Conservation (phyloP, 2,888 invertebrate species). For the Troides oblongomaculatus region DNA sequence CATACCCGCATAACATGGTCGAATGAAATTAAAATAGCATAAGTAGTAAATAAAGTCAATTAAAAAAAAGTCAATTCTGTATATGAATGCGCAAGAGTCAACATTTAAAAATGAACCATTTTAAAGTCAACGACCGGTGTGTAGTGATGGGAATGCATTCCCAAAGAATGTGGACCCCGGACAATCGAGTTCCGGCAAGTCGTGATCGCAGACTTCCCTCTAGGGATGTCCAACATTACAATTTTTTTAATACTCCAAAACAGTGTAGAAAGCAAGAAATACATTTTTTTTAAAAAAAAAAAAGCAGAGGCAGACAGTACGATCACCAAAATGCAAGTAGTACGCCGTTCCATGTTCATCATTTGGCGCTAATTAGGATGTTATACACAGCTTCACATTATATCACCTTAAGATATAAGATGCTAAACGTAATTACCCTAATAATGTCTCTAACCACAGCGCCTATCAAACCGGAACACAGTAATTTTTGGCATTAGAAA, state of each 20-base stretch:
- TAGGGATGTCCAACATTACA: constrained; percentile 14
- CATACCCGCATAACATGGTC: neutral
- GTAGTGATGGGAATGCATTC: constrained; percentile 54
- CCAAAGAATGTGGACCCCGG: constrained; percentile 63
- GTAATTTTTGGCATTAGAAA: no score
- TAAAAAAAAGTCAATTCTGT: constrained; percentile 20
- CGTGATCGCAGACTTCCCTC: constrained; percentile 39
- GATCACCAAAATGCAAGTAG: no score
- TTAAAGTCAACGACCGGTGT: constrained; percentile 58
- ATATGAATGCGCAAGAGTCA: neutral
- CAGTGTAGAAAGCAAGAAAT: no score
- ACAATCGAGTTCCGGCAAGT: constrained; percentile 56
- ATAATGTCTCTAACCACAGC: no score
- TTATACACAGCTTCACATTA: no score
- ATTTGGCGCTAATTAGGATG: no score
- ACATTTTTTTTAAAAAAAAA: neutral
- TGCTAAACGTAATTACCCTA: no score
- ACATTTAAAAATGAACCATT: constrained; percentile 38
- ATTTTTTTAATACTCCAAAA: neutral
- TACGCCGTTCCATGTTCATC: no score
- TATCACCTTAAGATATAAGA: no score
- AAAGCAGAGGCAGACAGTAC: neutral
- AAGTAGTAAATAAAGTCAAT: neutral
- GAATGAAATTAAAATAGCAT: neutral
- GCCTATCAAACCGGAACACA: no score